These are phyloP conservation scores for Xerus inauris DNA, from an alignment of 2,113 vertebrate species.

Conservation along the genomic window DNA sequence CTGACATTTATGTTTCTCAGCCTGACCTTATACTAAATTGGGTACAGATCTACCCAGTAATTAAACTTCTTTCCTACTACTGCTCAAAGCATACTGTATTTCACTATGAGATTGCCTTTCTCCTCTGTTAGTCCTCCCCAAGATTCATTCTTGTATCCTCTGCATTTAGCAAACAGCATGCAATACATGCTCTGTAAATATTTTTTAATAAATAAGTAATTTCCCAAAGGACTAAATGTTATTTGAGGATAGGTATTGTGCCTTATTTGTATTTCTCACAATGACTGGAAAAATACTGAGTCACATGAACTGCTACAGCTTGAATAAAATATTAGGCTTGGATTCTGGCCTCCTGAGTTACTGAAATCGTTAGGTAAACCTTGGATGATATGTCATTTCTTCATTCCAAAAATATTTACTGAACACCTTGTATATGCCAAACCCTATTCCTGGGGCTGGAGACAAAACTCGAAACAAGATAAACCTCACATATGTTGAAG, in stretches of 20 bases:
- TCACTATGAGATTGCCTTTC: neutral
- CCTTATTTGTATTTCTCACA: conserved; percentile 41
- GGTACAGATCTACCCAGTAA: neutral
- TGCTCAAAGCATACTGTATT: neutral
- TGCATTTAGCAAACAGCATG: neutral
- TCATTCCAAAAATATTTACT: conserved; percentile 30
- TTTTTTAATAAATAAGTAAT: conserved; percentile 49
- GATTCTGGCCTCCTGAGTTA: neutral
- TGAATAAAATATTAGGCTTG: conserved; percentile 42
- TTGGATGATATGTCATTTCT: conserved; percentile 30
- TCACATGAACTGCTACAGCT: conserved; percentile 32
- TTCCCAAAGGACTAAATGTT: neutral
- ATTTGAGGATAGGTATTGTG: neutral
- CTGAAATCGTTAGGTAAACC: conserved; percentile 9
- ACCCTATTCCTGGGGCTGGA: neutral
- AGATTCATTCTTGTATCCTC: neutral
- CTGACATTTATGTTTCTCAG: neutral
- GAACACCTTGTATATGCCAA: neutral
- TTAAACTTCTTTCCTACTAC: neutral
- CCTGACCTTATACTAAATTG: neutral
- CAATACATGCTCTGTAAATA: conserved; percentile 10
- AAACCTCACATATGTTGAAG: neutral
- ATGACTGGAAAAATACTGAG: neutral
- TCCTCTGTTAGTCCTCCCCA: neutral
- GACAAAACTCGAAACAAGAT: neutral